Conservation (phyloP, 2,888 invertebrate species). For the Stegana nigrithorax region DNA sequence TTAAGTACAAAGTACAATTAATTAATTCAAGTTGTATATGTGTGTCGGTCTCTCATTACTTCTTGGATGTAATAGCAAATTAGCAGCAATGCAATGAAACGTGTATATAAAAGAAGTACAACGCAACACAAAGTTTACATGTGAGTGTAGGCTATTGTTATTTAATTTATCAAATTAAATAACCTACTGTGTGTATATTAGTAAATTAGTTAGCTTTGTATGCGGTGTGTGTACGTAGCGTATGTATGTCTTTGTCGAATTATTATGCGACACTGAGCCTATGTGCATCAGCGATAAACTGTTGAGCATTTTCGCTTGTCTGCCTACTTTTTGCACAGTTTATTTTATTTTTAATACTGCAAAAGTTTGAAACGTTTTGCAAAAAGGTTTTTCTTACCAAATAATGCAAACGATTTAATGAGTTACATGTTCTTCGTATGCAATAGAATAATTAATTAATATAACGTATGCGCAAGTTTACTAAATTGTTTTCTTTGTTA, state of each 20-base stretch:
- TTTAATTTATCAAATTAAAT: too few relatives aligned
- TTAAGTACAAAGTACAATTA: slow-evolving; percentile 17
- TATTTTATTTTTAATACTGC: slow-evolving; percentile 19
- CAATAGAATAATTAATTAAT: slow-evolving; percentile 3
- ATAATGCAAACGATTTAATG: slow-evolving; percentile 22
- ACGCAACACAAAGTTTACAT: too few relatives aligned
- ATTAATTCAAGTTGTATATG: background rate
- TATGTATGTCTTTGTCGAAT: background rate
- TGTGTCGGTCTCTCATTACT: too few relatives aligned
- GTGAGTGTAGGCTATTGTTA: too few relatives aligned
- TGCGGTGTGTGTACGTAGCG: background rate
- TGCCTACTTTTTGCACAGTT: slow-evolving; percentile 17
- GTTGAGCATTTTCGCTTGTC: slow-evolving; percentile 41
- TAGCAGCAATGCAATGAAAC: background rate
- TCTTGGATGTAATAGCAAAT: background rate
- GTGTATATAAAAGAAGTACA: too few relatives aligned
- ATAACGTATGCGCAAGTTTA: slow-evolving; percentile 31
- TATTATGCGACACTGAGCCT: background rate
- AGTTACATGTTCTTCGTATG: slow-evolving; percentile 14
- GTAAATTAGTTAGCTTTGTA: background rate
- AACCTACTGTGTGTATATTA: background rate
- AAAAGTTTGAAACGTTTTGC: slow-evolving; percentile 22
- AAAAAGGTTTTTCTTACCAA: slow-evolving; percentile 25
- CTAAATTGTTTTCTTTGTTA: slow-evolving; percentile 20
- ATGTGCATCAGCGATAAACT: background rate